A percentile compares a stretch with the other conserved stretches of the same genome.
Conservation (phyloP, 1,140 invertebrate species). For the Ceratosolen solmsi region DNA sequence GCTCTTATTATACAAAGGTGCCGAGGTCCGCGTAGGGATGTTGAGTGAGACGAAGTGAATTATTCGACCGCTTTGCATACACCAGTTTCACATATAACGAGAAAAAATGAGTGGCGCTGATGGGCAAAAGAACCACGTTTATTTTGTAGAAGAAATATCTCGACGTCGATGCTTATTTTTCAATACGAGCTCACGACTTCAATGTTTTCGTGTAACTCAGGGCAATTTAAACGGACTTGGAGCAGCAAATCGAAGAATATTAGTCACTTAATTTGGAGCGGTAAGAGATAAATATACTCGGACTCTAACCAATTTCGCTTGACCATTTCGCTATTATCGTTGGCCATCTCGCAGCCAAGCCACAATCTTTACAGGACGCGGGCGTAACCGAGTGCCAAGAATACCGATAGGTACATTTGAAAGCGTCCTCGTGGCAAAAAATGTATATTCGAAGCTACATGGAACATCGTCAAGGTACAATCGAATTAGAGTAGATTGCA, state of each 20-base stretch:
- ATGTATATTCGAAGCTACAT: neutral
- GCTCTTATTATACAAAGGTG: constrained; percentile 11
- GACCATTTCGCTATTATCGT: neutral
- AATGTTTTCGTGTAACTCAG: neutral
- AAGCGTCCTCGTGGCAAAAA: neutral
- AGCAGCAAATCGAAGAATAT: neutral
- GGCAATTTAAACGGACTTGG: neutral
- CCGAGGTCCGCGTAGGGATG: too few relatives aligned
- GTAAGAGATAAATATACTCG: neutral
- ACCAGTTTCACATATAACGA: too few relatives aligned
- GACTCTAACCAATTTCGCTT: neutral
- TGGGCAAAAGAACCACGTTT: too few relatives aligned
- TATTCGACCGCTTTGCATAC: too few relatives aligned
- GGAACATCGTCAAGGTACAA: neutral
- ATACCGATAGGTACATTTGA: neutral
- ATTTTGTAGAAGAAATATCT: too few relatives aligned
- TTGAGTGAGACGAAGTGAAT: too few relatives aligned
- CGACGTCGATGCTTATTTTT: too few relatives aligned
- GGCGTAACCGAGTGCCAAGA: neutral
- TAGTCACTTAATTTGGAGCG: neutral
- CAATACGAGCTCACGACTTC: too few relatives aligned
- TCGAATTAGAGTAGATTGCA: constrained; percentile 22
- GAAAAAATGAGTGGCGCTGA: too few relatives aligned
- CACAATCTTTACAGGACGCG: too few relatives aligned
- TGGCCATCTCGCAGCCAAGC: too few relatives aligned